Percentiles rank a stretch among this genome's conserved stretches.
Conservation (phyloP, 2,888 invertebrate species). For the Furcula furcula region DNA sequence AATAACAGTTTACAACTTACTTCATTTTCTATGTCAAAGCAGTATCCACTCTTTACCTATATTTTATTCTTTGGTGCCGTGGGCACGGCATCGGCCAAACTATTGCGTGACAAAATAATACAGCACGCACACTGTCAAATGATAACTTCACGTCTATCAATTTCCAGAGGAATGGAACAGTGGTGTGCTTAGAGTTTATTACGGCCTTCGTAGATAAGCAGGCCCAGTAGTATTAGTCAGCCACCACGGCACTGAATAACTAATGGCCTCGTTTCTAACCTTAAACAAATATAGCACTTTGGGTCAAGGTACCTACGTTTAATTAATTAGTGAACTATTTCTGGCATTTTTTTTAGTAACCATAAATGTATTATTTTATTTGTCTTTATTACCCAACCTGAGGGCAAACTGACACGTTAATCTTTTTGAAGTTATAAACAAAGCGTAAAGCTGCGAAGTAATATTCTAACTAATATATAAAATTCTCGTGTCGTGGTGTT, state of each 20-base stretch:
- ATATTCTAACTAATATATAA: no score
- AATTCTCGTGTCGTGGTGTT: no score
- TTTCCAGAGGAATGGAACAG: constrained; percentile 67
- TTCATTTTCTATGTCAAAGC: no score
- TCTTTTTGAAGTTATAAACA: no score
- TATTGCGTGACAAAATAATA: constrained; percentile 68
- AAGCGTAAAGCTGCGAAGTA: no score
- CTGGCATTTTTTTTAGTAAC: no score
- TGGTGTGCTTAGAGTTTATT: constrained; percentile 54
- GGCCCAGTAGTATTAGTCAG: constrained; percentile 53
- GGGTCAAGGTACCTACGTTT: constrained; percentile 6
- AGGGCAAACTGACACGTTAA: no score
- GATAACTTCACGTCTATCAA: constrained; percentile 80
- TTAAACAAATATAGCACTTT: constrained; percentile 26
- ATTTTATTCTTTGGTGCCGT: constrained; percentile 47
- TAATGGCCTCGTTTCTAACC: constrained; percentile 36
- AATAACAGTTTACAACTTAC: no score
- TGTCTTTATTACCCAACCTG: no score
- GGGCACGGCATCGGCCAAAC: constrained; percentile 53
- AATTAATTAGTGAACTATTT: not conserved
- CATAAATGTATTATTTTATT: no score
- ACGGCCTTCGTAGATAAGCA: constrained; percentile 63
- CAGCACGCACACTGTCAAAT: constrained; percentile 79
- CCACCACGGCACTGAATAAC: constrained; percentile 38
- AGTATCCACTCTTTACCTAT: no score